Evolutionary conservation across 2,888 invertebrate genomes (phyloP).

Genomic region (Drosophila infuscata): DNA sequence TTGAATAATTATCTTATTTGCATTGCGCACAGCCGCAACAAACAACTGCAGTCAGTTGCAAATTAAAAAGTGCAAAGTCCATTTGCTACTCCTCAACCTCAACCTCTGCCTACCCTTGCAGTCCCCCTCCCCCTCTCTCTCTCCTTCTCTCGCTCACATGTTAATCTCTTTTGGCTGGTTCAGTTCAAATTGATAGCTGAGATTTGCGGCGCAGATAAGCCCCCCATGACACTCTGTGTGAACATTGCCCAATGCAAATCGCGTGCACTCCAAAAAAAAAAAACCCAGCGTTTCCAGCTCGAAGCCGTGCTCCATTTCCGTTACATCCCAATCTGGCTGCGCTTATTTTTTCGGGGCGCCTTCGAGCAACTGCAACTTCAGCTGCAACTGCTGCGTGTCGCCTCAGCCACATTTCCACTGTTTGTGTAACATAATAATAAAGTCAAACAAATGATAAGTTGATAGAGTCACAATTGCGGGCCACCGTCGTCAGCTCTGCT

Average conservation of each 20-base stretch:
- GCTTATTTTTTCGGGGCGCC: slow-evolving; percentile 1
- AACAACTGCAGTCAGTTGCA: slow-evolving; percentile 70
- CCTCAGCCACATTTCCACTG: slow-evolving; percentile 54
- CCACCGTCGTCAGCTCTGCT: slow-evolving; percentile 34
- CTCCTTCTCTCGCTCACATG: slow-evolving; percentile 35
- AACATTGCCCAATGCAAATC: slow-evolving; percentile 74
- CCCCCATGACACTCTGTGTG: slow-evolving; percentile 64
- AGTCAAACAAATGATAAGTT: slow-evolving; percentile 81
- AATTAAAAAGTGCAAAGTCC: slow-evolving; percentile 81
- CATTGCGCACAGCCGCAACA: slow-evolving; percentile 72
- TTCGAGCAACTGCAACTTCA: background rate
- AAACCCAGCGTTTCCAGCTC: slow-evolving; percentile 1
- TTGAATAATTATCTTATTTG: slow-evolving; percentile 84
- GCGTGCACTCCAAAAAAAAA: slow-evolving; percentile 58
- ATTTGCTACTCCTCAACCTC: background rate
- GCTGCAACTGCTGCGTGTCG: background rate
- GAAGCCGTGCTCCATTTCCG: slow-evolving; percentile 45
- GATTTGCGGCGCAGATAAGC: slow-evolving; percentile 70
- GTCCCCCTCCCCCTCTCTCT: no score
- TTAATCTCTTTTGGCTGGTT: slow-evolving; percentile 62
- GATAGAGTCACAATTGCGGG: slow-evolving; percentile 74
- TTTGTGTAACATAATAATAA: slow-evolving; percentile 79
- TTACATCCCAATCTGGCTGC: slow-evolving; percentile 17
- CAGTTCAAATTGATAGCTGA: slow-evolving; percentile 77
- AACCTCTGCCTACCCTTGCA: background rate